phyloP scores from a whole-genome alignment of 1,140 invertebrate genomes.

The Drosophila sechellia region DNA sequence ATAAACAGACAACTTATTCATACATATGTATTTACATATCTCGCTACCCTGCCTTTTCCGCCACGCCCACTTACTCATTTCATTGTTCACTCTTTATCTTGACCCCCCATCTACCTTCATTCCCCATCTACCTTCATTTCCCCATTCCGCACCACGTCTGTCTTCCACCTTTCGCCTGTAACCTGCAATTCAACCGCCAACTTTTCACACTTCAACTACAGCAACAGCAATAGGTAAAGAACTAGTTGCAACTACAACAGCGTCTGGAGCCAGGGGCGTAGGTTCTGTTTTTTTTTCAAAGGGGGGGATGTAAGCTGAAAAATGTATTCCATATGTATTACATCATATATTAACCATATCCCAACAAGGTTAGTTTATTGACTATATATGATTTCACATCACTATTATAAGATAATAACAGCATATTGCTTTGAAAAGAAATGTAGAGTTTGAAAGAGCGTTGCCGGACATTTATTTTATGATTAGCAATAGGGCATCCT shows the following conservation, averaged over 20 bases:
- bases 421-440: too few species aligned
- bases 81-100: conserved; percentile 15
- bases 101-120: conserved; percentile 2
- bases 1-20: conserved; percentile 30
- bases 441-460: too few species aligned
- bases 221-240: conserved; percentile 31
- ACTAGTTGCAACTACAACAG: conserved; percentile 38
- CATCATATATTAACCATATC: too few species aligned
- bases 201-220: conserved; percentile 73
- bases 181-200: conserved; percentile 67
- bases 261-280: conserved; percentile 18
- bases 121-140: not conserved
- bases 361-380: too few species aligned
- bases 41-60: not conserved
- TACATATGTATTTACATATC: not conserved
- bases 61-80: conserved; percentile 22
- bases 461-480: too few species aligned
- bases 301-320: not conserved
- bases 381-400: not conserved
- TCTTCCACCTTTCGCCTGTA: conserved; percentile 9
- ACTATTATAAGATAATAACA: not conserved
- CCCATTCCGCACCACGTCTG: not conserved
- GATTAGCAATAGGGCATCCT: too few species aligned
- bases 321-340: too few species aligned
- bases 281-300: not conserved